A percentile compares a stretch with the other conserved stretches of the same genome.
These are phyloP conservation scores for Nomada ruficornis DNA, from an alignment of 2,888 invertebrate species.

Conservation along the genomic window DNA sequence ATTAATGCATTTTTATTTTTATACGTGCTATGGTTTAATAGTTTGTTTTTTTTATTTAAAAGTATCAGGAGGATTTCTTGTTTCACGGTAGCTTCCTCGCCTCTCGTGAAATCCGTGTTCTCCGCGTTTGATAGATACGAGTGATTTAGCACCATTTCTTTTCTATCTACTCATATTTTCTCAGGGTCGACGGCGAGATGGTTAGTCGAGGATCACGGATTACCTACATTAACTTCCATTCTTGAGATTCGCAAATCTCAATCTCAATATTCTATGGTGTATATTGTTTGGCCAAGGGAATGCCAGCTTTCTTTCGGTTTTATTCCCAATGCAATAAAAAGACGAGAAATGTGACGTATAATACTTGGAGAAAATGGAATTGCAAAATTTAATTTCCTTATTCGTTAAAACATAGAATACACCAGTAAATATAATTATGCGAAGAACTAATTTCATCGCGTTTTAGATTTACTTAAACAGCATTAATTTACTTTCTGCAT, in stretches of 20 bases:
- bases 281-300: slow-evolving; percentile 23
- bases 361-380: neutral
- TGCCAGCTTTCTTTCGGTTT: neutral
- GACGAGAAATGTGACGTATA: neutral
- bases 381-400: neutral
- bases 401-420: neutral
- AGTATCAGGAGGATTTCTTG: neutral
- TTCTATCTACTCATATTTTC: slow-evolving; percentile 41
- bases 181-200: slow-evolving; percentile 18
- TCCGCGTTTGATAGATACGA: slow-evolving; percentile 29
- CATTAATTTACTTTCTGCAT: neutral
- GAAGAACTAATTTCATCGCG: neutral
- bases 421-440: neutral
- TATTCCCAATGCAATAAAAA: neutral
- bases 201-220: slow-evolving; percentile 49
- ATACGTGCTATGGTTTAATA: too few relatives aligned
- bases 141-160: slow-evolving; percentile 52
- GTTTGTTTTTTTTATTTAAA: neutral
- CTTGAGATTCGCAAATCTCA: slow-evolving; percentile 34
- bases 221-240: slow-evolving; percentile 34
- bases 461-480: neutral
- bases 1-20: too few relatives aligned
- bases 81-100: slow-evolving; percentile 13
- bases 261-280: slow-evolving; percentile 36
- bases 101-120: slow-evolving; percentile 23